Evolutionary conservation across 1,140 invertebrate species (phyloP).

Genomic region (Heliothis virescens): DNA sequence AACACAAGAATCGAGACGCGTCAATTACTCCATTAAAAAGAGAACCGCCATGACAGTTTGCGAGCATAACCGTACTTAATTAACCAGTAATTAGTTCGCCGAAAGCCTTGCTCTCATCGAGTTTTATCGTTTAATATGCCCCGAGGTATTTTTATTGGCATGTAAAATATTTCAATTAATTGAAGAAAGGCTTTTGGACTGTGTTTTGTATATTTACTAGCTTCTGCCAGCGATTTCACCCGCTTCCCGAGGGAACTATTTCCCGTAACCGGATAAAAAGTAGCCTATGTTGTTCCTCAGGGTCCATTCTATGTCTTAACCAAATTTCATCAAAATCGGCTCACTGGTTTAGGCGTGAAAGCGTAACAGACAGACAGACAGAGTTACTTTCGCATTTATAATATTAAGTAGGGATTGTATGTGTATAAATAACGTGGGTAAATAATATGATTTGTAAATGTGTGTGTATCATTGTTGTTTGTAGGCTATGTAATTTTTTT

Average conservation of each 20-base stretch:
- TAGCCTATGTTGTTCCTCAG: too few relatives aligned
- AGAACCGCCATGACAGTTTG: slow-evolving; percentile 10
- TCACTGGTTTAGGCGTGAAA: too few relatives aligned
- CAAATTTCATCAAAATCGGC: too few relatives aligned
- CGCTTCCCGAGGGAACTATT: too few relatives aligned
- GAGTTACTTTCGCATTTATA: too few relatives aligned
- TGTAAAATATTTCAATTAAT: slow-evolving; percentile 17
- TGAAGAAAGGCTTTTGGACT: neutral
- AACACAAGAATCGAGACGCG: neutral
- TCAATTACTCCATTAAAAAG: slow-evolving; percentile 21
- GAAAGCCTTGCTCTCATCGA: slow-evolving; percentile 7
- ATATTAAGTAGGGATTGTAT: too few relatives aligned
- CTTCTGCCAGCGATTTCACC: too few relatives aligned
- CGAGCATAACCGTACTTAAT: slow-evolving; percentile 28
- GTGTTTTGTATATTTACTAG: neutral
- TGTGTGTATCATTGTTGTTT: neutral
- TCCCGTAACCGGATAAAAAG: too few relatives aligned
- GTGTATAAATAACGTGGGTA: neutral
- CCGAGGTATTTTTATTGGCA: slow-evolving; percentile 25
- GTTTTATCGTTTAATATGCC: slow-evolving; percentile 32
- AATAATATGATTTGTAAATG: neutral
- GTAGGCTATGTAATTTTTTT: too few relatives aligned
- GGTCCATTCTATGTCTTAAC: too few relatives aligned
- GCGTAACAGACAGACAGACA: too few relatives aligned
- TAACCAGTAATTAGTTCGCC: slow-evolving; percentile 28